Base-by-base conservation (phyloP, 2,888 invertebrate genomes). In the Acleris sparsana region DNA sequence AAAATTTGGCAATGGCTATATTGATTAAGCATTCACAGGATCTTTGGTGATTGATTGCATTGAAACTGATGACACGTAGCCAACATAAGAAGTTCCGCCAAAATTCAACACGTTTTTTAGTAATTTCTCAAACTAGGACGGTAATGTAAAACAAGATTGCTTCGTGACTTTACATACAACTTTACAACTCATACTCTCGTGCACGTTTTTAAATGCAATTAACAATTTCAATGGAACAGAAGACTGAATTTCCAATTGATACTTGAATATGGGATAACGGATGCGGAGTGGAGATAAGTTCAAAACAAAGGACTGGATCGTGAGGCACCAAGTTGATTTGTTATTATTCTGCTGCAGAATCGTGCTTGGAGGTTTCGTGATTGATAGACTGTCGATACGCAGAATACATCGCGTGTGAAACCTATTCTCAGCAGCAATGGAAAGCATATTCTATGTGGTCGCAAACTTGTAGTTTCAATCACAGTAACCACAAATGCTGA, bases 271-370 rank as follows among this genome's bases (percentile, higher is more conserved):
- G 75, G 86, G 86, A 82, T 86, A 87, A 79, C 80, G 82, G 83
- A 83, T 79, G 82, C 76, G 76, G 80, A 83, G 82, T 82, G 80
- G 74, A 63, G 67, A 66, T 69, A 65, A 67, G 62, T 69, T 73
- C 83, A 81, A 88, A 87, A 90, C 90, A 90, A 89, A 89, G 85
- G 88, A 73, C 75, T 78, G 70, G 75, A 75, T 88, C 92, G 92
- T 92, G 92, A 91, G 92, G 88, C 87, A 85, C 82, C 92, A 91
- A 92, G 91, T 92, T 89, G 91, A 77, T 89, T 88, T 86, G 85
- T 89, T 88, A 83, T 86, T 88, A 84, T 84, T 80, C 80, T 72
- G 73, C 85, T 82, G 87, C 86, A 84, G 87, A 88, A 88, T 88
- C 89, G 89, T 90, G 87, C 83, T 82, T 81, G 80, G 74, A 80